phyloP scores from a whole-genome alignment of 2,113 vertebrate species.

The Perccottus glenii region DNA sequence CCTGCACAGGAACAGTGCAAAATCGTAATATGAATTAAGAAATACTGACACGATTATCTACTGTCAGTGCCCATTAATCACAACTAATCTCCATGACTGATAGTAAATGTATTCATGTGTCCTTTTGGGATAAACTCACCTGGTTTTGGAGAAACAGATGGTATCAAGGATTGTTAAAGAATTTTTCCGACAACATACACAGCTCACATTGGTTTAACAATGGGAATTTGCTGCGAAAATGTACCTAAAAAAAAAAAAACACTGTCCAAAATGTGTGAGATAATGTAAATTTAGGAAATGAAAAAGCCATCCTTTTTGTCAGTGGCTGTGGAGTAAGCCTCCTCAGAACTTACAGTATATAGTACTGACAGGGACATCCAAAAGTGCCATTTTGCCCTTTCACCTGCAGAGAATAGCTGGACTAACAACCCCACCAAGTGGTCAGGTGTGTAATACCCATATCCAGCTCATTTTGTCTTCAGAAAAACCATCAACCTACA shows the following conservation, averaged over 20 bases:
- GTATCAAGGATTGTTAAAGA: constrained; percentile 47
- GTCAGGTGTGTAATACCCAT: constrained; percentile 62
- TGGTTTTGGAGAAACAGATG: constrained; percentile 66
- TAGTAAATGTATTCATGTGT: constrained; percentile 61
- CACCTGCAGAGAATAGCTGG: constrained; percentile 69
- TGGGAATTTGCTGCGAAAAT: constrained; percentile 30
- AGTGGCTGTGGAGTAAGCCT: background rate
- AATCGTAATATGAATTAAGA: constrained; percentile 66
- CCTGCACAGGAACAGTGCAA: constrained; percentile 45
- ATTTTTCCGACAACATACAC: constrained; percentile 33
- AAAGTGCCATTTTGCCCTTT: constrained; percentile 52
- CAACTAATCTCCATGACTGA: constrained; percentile 50
- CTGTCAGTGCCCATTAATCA: constrained; percentile 66
- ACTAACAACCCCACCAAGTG: constrained; percentile 76
- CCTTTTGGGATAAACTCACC: constrained; percentile 60
- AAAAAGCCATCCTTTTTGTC: background rate
- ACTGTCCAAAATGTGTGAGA: background rate
- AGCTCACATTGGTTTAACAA: background rate
- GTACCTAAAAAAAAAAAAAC: background rate
- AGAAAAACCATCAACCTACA: constrained; percentile 18
- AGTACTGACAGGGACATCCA: background rate
- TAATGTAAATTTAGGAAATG: background rate
- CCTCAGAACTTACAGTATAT: background rate
- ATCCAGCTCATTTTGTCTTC: constrained; percentile 13
- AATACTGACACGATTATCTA: constrained; percentile 68